Evolutionary conservation across 1,140 invertebrate species (phyloP).

Genomic region (Drosophila teissieri): DNA sequence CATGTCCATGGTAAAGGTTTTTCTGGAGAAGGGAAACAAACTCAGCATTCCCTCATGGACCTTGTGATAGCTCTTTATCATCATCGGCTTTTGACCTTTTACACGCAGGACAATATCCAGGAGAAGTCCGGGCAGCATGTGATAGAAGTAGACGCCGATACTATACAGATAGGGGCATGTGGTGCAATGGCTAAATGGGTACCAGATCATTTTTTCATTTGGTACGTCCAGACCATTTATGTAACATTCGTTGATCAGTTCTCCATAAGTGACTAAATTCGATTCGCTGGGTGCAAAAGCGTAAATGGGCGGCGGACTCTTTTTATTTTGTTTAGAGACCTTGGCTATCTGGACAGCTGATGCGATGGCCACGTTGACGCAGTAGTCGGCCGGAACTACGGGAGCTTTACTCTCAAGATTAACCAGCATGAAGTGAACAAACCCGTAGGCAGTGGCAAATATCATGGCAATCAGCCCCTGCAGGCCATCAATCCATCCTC

Average conservation of each 20-base stretch:
- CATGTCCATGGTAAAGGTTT: slow-evolving; percentile 89
- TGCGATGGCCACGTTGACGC: slow-evolving; percentile 90
- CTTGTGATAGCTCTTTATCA: slow-evolving; percentile 89
- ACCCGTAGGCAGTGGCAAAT: slow-evolving; percentile 89
- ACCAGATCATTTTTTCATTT: slow-evolving; percentile 85
- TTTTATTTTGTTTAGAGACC: slow-evolving; percentile 4
- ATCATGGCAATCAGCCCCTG: slow-evolving; percentile 93
- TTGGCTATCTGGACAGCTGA: slow-evolving; percentile 88
- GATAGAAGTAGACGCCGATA: slow-evolving; percentile 85
- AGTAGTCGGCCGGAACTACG: slow-evolving; percentile 92
- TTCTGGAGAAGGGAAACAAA: slow-evolving; percentile 88
- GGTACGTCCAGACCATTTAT: slow-evolving; percentile 61
- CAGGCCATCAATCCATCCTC: slow-evolving; percentile 94
- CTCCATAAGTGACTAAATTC: slow-evolving; percentile 87
- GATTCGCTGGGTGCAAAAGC: slow-evolving; percentile 88
- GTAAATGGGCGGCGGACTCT: slow-evolving; percentile 86
- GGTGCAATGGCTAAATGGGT: slow-evolving; percentile 81
- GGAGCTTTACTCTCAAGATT: slow-evolving; percentile 77
- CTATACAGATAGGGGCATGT: slow-evolving; percentile 78
- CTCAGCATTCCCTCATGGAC: slow-evolving; percentile 88
- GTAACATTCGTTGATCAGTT: slow-evolving; percentile 82
- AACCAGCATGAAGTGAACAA: slow-evolving; percentile 88
- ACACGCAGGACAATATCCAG: slow-evolving; percentile 85
- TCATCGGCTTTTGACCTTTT: slow-evolving; percentile 67
- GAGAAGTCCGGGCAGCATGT: slow-evolving; percentile 86